These are phyloP conservation scores for Bombus superbus DNA, from an alignment of 1,140 invertebrate species.

Conservation along the genomic window DNA sequence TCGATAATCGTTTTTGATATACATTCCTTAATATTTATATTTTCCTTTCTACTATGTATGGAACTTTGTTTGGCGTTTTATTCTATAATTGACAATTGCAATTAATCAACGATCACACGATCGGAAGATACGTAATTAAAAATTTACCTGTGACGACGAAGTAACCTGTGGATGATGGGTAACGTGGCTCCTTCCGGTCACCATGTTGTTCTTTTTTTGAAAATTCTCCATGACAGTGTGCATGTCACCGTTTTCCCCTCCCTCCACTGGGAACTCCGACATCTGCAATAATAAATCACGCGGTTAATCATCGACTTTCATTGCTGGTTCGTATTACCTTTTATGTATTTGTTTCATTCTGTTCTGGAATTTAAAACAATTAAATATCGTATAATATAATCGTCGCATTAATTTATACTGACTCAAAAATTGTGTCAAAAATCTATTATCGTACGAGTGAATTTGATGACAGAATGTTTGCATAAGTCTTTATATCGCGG, in stretches of 20 bases:
- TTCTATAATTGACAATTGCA: too few species aligned
- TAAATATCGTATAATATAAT: not conserved
- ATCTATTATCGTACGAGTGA: not conserved
- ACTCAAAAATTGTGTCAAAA: not conserved
- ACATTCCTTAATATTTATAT: not conserved
- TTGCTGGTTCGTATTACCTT: not conserved
- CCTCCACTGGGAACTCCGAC: conserved; percentile 79
- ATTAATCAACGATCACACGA: not conserved
- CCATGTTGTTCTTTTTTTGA: conserved; percentile 79
- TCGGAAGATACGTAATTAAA: not conserved
- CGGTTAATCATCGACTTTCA: not conserved
- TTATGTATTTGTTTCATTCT: not conserved
- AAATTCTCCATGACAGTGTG: conserved; percentile 80
- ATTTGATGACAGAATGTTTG: too few species aligned
- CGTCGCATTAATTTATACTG: too few species aligned
- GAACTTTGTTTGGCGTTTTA: not conserved
- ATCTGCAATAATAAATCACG: conserved; percentile 68
- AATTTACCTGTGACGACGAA: conserved; percentile 73
- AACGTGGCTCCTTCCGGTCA: conserved; percentile 72
- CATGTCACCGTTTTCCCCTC: conserved; percentile 78
- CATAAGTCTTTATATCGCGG: too few species aligned
- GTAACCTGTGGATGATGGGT: conserved; percentile 77
- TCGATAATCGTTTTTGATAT: not conserved
- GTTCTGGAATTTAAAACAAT: not conserved
- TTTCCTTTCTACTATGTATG: not conserved